phyloP scores from a whole-genome alignment of 2,113 vertebrate species.

The Colaptes auratus region DNA sequence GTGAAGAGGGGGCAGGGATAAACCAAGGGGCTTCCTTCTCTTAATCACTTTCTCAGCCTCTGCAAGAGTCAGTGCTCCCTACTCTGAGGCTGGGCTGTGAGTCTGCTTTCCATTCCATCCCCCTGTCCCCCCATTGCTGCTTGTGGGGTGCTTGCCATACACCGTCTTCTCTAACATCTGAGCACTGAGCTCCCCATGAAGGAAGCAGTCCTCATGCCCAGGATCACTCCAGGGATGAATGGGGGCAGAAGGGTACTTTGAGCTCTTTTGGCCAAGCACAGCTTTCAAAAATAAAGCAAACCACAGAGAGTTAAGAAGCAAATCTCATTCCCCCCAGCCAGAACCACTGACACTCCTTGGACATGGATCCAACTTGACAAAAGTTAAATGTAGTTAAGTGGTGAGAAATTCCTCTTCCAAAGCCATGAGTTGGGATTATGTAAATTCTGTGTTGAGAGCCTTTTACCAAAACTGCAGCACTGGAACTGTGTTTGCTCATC shows the following conservation, averaged over 20 bases:
- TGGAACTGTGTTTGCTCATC: slow-evolving; percentile 39
- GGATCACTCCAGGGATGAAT: not conserved
- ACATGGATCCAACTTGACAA: not conserved
- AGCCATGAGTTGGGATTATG: not conserved
- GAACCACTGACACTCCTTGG: not conserved
- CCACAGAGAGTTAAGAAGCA: not conserved
- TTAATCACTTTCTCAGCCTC: not conserved
- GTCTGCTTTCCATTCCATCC: not conserved
- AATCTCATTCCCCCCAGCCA: not conserved
- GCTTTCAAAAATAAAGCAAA: not conserved
- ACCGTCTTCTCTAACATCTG: not conserved
- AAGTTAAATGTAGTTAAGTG: not conserved
- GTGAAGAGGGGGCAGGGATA: not conserved
- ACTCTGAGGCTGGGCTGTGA: not conserved
- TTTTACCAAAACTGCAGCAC: not conserved
- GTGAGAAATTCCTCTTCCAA: not conserved
- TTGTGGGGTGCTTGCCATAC: not conserved
- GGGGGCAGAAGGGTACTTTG: not conserved
- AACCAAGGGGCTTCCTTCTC: not conserved
- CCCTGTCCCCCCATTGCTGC: fast-evolving
- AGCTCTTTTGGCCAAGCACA: not conserved
- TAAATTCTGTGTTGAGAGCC: not conserved
- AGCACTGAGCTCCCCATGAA: not conserved
- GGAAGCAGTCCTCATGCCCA: not conserved
- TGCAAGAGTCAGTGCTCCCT: not conserved